Base-by-base conservation (phyloP, 1,140 invertebrate genomes). In the Mycetomoellerius zeteki region DNA sequence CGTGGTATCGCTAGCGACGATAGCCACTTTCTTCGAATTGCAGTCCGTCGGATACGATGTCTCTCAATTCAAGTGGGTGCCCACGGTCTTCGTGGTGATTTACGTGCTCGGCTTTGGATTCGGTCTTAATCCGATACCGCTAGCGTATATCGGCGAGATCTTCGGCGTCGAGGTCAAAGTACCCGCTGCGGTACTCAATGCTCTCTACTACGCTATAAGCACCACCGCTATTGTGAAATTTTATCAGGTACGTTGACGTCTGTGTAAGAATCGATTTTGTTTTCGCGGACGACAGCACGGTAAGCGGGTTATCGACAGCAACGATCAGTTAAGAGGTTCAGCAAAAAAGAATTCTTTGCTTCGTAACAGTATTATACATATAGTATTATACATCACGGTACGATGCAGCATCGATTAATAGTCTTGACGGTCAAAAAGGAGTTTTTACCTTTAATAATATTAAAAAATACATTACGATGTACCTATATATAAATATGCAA, bases 11-110 rank as follows among this genome's bases (percentile, higher is more conserved):
- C 92, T 97, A 14, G 92, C 96, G 30, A 94, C 96, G 24, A 91
- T 97, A 19, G 97, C 97, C 2, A 93, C 96, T 24, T 97, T 96
- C 92, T 97, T 97, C 91, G 95, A 96, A 65, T 90, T 97, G 37
- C 95, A 96, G 90, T 89, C 93, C 0, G 88, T 89, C 56, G 93
- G 94, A 12, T 90, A 93, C 33, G 93, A 96, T 85, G 95, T 96
- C 33, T 85, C 92, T 3, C 71, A 58, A 1, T 76, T 94, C 56
- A 93, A 88, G 52, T 96, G 91, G 93, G 88, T 93, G 33, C 94
- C 93, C 7, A 93, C 88, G 12, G 86, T 94, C 30, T 95, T 92
- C 80, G 84, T 96, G 10, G 87, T 95, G 37, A 91, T 93, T 37
- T 95, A 94, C 58, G 93, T 94, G 2, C 81, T 95, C 16, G 91